Evolutionary conservation across 2,888 invertebrate genomes (phyloP), one percentile per base, ranked within the genome.

Genomic region (Malthinus seriepunctatus): DNA sequence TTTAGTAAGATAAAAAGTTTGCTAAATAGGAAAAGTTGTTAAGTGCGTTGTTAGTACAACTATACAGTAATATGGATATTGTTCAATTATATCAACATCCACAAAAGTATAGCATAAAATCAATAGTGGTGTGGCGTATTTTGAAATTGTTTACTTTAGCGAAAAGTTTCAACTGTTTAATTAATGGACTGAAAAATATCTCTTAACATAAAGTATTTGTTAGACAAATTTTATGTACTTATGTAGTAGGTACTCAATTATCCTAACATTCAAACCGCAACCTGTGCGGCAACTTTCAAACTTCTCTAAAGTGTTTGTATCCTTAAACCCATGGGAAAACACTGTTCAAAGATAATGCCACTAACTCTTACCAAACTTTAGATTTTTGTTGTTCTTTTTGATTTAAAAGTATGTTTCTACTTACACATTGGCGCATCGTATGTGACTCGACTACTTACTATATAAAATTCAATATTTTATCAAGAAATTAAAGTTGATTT

Each of bases 331-430:
- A 11, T 53, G 71, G 71, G 72, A 71, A 67, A 60, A 67, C 70
- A 69, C 68, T 70, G 70, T 70, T 73, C 71, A 65, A 68, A 68
- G 73, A 71, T 73, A 73, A 73, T 72, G 68, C 72, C 69, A 63
- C 70, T 72, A 74, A 73, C 73, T 74, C 70, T 62, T 66, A 67
- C 53, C 69, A 63, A 69, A 74, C 70, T 72, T 71, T 67, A 66
- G 69, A 71, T 73, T 72, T 73, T 71, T 73, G 74, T 74, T 74
- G 74, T 73, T 74, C 74, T 73, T 74, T 72, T 72, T 70, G 71
- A 73, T 74, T 73, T 69, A 62, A 67, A 67, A 69, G 70, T 70
- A 72, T 69, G 71, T 69, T 69, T 67, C 65, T 63, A 68, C 60
- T 60, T 56, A 68, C 71, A 70, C 56, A 67, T 61, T 64, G 52